These are phyloP conservation scores for Oreochromis grahami DNA, from an alignment of 2,797 vertebrate species.

Conservation along the genomic window DNA sequence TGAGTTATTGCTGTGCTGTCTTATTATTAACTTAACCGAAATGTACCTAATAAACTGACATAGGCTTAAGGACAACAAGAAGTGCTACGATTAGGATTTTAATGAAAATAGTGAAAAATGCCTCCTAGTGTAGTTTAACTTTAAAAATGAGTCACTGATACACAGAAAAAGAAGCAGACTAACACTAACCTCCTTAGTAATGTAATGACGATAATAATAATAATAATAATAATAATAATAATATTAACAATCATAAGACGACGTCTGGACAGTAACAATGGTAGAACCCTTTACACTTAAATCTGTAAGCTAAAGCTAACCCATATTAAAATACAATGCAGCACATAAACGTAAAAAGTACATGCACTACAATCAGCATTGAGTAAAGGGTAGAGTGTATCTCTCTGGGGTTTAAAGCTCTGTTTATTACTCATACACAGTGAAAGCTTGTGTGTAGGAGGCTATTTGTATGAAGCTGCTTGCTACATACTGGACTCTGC, in stretches of 20 bases:
- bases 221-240: not conserved
- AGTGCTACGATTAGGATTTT: not conserved
- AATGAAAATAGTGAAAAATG: not conserved
- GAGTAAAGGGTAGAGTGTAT: not conserved
- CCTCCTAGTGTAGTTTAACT: not conserved
- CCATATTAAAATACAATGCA: not conserved
- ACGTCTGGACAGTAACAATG: not conserved
- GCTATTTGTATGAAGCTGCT: not conserved
- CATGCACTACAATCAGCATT: not conserved
- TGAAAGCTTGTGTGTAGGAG: slow-evolving; percentile 48
- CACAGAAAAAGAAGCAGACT: not conserved
- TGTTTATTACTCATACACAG: slow-evolving; percentile 31
- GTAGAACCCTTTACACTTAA: not conserved
- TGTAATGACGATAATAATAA: not conserved
- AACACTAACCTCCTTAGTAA: not conserved
- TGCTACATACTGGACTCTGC: slow-evolving; percentile 86
- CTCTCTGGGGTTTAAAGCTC: slow-evolving; percentile 20
- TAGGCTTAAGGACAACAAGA: not conserved
- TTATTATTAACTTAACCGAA: not conserved
- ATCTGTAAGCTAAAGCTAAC: not conserved
- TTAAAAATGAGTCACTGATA: not conserved
- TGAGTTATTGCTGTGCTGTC: not conserved
- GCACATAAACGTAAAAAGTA: not conserved
- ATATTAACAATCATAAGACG: not conserved
- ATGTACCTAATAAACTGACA: not conserved